Evolutionary conservation across 2,113 vertebrate genomes (phyloP), one percentile per base, ranked within the genome.

Genomic region (Pterocles orientalis): DNA sequence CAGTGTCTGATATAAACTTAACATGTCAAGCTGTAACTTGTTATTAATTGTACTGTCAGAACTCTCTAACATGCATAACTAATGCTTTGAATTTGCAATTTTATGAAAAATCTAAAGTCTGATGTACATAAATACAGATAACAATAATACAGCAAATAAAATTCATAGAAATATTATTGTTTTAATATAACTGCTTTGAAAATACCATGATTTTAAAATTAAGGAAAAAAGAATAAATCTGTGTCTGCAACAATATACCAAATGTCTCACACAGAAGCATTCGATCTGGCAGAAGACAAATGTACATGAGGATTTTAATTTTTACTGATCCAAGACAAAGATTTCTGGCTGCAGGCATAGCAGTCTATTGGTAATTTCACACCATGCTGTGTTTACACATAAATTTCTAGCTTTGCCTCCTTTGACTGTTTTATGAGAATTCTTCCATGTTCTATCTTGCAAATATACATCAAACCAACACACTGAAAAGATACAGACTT

Each of bases 391-490:
- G 57, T 91, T 93, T 86, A 85, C 79, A 73, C 66, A 90, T 89
- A 88, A 82, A 79, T 97, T 86, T 75, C 29, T 66, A 84, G 56
- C 43, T 92, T 85, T 86, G 31, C 56, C 79, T 95, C n/a, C 28
- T 91, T 84, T 95, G 81, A 88, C 36, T 82, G 57, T 82, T 96
- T 94, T 94, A 90, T 87, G 79, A 92, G 65, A 97, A 91, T 62
- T 73, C 41, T 78, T 92, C 73, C 58, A 78, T 84, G 64, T 94
- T 91, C 85, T 91, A 9, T 54, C 73, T 92, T 8, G 4, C 58
- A 77, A 94, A 91, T 72, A 61, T 80, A 81, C n/a, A 66, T 85
- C 93, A 86, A 89, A 69, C 33, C 48, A 92, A 77, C 65, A 72
- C 56, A 84, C 62, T 69, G 65, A 84, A 73, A 94, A 91, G 36